These are phyloP conservation scores for Aphodius sticticus DNA, from an alignment of 2,888 invertebrate species.

Conservation along the genomic window DNA sequence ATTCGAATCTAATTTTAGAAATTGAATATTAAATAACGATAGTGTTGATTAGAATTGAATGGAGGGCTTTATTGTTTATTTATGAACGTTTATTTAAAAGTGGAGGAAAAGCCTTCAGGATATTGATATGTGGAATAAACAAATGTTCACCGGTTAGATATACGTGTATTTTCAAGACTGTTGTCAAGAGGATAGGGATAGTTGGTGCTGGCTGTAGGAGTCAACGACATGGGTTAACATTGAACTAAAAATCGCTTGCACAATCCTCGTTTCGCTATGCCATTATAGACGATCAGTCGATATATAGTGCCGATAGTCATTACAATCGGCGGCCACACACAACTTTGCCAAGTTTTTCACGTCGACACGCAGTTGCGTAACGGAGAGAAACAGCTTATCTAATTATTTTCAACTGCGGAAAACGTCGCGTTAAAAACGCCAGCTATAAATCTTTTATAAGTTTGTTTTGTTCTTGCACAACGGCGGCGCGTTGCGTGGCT, in stretches of 20 bases:
- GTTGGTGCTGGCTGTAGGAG: neutral
- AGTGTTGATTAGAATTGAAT: no score
- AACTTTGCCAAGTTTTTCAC: neutral
- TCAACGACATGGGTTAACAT: conserved; percentile 4
- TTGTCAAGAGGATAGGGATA: neutral
- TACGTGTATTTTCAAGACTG: neutral
- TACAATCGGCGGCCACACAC: neutral
- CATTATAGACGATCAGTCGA: neutral
- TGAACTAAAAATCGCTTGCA: conserved; percentile 4
- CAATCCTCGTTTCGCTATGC: neutral
- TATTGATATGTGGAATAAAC: neutral
- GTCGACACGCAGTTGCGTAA: neutral
- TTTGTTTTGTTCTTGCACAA: neutral
- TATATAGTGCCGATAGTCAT: neutral
- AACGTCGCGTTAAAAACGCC: neutral
- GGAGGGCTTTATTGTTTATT: no score
- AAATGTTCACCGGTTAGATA: neutral
- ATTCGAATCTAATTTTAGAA: no score
- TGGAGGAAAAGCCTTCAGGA: no score
- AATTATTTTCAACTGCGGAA: conserved; percentile 4
- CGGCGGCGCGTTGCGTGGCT: neutral
- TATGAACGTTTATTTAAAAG: no score
- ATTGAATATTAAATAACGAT: no score
- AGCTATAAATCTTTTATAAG: conserved; percentile 4
- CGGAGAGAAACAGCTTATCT: neutral